phyloP scores from a whole-genome alignment of 2,888 invertebrate species.

The Orthosia gothica region DNA sequence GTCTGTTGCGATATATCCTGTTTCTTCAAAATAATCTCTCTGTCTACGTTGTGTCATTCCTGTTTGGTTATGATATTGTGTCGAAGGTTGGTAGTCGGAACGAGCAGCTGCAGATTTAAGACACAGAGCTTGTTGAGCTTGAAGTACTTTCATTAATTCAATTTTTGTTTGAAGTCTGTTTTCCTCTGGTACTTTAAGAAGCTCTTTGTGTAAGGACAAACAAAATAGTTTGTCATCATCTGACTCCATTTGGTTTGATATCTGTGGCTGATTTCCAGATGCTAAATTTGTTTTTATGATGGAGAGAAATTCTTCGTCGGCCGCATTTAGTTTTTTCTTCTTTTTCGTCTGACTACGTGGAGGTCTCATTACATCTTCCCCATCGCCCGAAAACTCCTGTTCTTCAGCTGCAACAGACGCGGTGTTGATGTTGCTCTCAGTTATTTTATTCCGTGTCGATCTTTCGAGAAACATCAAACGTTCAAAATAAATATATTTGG shows the following conservation, averaged over 20 bases:
- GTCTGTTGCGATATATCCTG: conserved; percentile 1
- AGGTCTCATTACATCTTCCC: conserved; percentile 3
- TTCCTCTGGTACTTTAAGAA: conserved; percentile 37
- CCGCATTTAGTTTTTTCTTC: neutral
- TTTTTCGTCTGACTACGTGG: neutral
- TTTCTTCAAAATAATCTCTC: conserved; percentile 3
- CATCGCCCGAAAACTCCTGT: neutral
- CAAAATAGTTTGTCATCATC: conserved; percentile 9
- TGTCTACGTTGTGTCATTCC: conserved; percentile 1
- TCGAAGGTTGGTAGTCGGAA: neutral
- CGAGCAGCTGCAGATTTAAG: conserved; percentile 1
- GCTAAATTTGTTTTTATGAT: conserved; percentile 5
- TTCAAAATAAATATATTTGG: conserved; percentile 10
- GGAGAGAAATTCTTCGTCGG: conserved; percentile 8
- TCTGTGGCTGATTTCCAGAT: conserved; percentile 3
- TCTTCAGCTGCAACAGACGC: conserved; percentile 8
- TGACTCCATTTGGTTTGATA: conserved; percentile 3
- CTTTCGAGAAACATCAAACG: conserved; percentile 5
- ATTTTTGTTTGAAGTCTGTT: no score
- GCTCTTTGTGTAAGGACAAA: conserved; percentile 39
- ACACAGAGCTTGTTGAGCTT: conserved; percentile 3
- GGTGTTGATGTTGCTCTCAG: neutral
- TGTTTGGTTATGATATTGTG: conserved; percentile 2
- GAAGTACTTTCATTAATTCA: no score
- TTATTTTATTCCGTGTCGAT: conserved; percentile 3